Percentiles rank a stretch among this genome's conserved stretches.
These are phyloP conservation scores for Pseudomyrmex gracilis DNA, from an alignment of 1,140 invertebrate species.

Conservation along the genomic window DNA sequence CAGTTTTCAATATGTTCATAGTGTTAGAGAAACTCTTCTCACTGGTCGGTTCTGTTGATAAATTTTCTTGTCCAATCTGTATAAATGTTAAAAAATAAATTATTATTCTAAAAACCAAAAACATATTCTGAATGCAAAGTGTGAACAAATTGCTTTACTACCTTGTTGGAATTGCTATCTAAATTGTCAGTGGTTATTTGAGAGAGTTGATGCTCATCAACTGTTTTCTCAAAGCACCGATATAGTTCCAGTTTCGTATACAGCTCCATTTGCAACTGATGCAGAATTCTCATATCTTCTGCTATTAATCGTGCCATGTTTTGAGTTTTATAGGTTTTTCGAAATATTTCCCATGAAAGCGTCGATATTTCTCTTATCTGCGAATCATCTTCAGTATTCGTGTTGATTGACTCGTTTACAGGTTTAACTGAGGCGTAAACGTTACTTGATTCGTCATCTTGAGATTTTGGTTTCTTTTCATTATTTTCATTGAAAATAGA, in stretches of 20 bases:
- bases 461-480: slow-evolving; percentile 15
- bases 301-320: too few species aligned
- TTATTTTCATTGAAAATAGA: not conserved
- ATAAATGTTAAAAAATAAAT: too few species aligned
- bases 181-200: not conserved
- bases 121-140: not conserved
- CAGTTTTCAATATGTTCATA: not conserved
- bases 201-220: not conserved
- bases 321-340: too few species aligned
- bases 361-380: not conserved
- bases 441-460: slow-evolving; percentile 27
- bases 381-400: not conserved
- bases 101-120: not conserved
- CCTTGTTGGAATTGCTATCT: not conserved
- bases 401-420: slow-evolving; percentile 2
- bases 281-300: too few species aligned
- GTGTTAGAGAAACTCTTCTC: too few species aligned
- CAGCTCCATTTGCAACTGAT: too few species aligned
- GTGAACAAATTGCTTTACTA: not conserved
- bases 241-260: too few species aligned
- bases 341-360: too few species aligned
- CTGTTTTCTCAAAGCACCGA: too few species aligned
- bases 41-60: too few species aligned
- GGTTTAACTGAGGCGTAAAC: slow-evolving; percentile 3
- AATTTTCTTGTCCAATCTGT: not conserved